phyloP scores from a whole-genome alignment of 2,797 vertebrate species.

The Masticophis lateralis region DNA sequence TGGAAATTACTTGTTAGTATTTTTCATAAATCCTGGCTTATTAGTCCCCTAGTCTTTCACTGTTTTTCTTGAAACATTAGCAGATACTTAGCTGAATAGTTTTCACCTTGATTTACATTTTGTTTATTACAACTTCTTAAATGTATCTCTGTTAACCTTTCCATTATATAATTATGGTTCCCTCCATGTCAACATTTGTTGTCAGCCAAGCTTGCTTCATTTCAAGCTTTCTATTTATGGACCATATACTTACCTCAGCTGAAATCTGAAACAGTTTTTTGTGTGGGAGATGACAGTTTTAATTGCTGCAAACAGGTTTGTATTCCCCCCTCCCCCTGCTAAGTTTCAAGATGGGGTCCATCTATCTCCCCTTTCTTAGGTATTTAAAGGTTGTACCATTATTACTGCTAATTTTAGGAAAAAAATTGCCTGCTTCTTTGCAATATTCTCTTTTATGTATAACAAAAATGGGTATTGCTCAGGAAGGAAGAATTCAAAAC shows the following conservation, averaged over 20 bases:
- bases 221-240: conserved; percentile 55
- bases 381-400: conserved; percentile 25
- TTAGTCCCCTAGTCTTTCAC: neutral
- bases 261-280: conserved; percentile 65
- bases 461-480: conserved; percentile 6
- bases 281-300: conserved; percentile 39
- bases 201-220: neutral
- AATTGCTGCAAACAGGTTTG: conserved; percentile 59
- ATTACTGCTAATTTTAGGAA: neutral
- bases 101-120: neutral
- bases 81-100: neutral
- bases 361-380: conserved; percentile 26
- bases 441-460: conserved; percentile 44
- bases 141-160: conserved; percentile 46
- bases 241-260: conserved; percentile 45
- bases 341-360: conserved; percentile 36
- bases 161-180: conserved; percentile 29
- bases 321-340: conserved; percentile 45
- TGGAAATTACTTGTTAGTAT: conserved; percentile 20
- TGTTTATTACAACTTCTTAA: conserved; percentile 40
- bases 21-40: neutral
- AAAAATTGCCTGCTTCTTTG: conserved; percentile 39
- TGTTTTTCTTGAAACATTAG: conserved; percentile 25
- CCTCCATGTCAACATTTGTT: conserved; percentile 36
- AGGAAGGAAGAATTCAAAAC: neutral